These are phyloP conservation scores for Ptilonorhynchus violaceus DNA, from an alignment of 2,113 vertebrate species.

Conservation along the genomic window DNA sequence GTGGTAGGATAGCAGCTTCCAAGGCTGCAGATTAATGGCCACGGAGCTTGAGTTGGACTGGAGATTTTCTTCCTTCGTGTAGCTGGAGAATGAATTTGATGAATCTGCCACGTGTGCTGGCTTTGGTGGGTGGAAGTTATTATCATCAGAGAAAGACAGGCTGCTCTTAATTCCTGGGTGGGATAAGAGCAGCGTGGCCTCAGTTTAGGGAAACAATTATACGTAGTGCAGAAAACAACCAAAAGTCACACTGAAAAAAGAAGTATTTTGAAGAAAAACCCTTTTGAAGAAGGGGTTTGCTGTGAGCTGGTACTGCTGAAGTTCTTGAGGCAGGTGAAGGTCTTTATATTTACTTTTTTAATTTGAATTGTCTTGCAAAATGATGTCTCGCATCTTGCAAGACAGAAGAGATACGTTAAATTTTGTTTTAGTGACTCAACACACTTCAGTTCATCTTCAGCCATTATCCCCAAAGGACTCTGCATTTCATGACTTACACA, in stretches of 20 bases:
- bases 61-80: slow-evolving; percentile 13
- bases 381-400: not conserved
- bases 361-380: not conserved
- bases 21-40: slow-evolving; percentile 25
- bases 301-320: not conserved
- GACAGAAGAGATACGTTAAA: not conserved
- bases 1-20: slow-evolving; percentile 23
- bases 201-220: not conserved
- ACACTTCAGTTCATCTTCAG: not conserved
- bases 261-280: no score
- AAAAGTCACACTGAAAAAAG: not conserved
- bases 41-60: not conserved
- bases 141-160: not conserved
- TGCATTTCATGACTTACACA: not conserved
- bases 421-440: not conserved
- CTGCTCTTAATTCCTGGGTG: not conserved
- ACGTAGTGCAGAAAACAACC: not conserved
- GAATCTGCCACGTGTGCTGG: not conserved
- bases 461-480: not conserved
- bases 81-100: not conserved
- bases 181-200: not conserved
- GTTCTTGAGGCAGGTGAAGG: not conserved
- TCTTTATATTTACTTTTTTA: not conserved
- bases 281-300: not conserved
- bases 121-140: slow-evolving; percentile 38